Evolutionary conservation across 2,113 vertebrate genomes (phyloP), one percentile per base, ranked within the genome.

Genomic region (Hymenochirus boettgeri): DNA sequence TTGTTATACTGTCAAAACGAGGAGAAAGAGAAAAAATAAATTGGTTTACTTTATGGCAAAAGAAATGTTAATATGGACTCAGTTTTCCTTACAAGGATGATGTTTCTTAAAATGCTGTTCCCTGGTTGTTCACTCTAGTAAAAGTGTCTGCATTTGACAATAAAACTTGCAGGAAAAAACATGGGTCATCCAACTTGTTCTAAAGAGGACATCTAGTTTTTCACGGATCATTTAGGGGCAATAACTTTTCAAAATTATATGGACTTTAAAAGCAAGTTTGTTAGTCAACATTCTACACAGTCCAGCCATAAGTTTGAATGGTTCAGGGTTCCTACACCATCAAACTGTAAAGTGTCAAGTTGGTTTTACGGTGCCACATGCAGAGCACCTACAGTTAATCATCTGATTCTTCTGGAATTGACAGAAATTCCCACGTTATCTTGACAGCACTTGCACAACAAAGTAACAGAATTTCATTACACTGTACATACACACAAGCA

Each of bases 231-330:
- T 59, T 59, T 59, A 58, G 56, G 46, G 56, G 55, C 46, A 51
- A 67, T 59, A 67, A 52, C 56, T 51, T 33, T 22, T 18, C 25
- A 53, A 59, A 19, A 48, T 58, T 29, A 21, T 48, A n/a, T 22
- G 27, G n/a, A n/a, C 52, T 67, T 67, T 59, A 67, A 18, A 26
- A 59, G 64, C 31, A 22, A 17, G 29, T 67, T 67, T 67, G 56
- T 67, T 67, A 59, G 58, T 27, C 47, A 27, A n/a, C 39, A 35
- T 25, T 15, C 42, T 46, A 51, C 63, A 48, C 55, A 52, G 56
- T 42, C 22, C 39, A 18, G 33, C 29, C 7, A 59, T 59, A 59
- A 66, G 23, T 23, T 51, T 51, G 42, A 52, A 51, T 57, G 25
- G 56, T 26, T 24, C 31, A 23, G n/a, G 46, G 55, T 59, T 59